phyloP scores from a whole-genome alignment of 2,888 invertebrate genomes.

The Nephrotoma guestfalica region DNA sequence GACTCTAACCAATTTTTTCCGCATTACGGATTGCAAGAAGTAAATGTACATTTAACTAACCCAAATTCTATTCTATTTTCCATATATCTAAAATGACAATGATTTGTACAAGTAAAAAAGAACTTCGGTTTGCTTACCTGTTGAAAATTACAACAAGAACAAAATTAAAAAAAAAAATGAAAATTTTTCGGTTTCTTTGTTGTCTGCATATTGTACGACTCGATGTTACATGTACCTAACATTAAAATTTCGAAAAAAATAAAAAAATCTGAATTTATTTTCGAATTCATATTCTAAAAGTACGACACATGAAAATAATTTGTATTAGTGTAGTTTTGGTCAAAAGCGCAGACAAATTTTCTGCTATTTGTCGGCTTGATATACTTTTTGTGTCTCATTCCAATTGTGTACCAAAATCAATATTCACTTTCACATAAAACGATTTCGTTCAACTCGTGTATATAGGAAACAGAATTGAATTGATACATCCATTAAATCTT shows the following conservation, averaged over 20 bases:
- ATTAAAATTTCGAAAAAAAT: not conserved
- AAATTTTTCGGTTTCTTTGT: not conserved
- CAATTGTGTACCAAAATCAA: not conserved
- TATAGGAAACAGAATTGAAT: not conserved
- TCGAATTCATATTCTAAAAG: not conserved
- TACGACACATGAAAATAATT: not conserved
- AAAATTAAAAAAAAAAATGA: too few species aligned
- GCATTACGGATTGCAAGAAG: not conserved
- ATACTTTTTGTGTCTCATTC: not conserved
- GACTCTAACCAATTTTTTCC: not conserved
- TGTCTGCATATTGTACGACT: not conserved
- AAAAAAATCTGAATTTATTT: not conserved
- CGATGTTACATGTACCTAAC: not conserved
- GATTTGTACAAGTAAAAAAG: not conserved
- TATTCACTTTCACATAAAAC: not conserved
- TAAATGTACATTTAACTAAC: not conserved
- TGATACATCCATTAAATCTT: not conserved
- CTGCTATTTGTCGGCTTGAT: not conserved
- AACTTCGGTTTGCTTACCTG: not conserved
- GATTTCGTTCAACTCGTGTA: not conserved
- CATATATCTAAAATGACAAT: not conserved
- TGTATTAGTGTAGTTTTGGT: not conserved
- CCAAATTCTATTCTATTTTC: not conserved
- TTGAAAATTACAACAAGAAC: not conserved
- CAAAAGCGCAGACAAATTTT: not conserved